Conservation (phyloP, 1,140 invertebrate genomes). For the Solenopsis invicta region DNA sequence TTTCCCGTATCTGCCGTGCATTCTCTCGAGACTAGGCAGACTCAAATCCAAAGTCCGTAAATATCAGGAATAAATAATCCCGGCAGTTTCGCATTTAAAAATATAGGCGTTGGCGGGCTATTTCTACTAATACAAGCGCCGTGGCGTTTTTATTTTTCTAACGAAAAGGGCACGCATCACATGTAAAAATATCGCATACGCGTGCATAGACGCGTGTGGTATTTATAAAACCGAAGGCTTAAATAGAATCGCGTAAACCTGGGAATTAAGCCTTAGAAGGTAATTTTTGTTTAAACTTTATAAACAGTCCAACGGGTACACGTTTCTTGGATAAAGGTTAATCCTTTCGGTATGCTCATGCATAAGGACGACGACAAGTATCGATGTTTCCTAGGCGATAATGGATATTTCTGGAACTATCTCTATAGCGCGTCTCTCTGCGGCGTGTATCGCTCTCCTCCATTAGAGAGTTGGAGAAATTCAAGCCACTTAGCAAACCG, state of each 20-base stretch:
- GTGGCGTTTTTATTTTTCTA: background rate
- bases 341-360: slow-evolving; percentile 18
- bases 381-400: slow-evolving; percentile 28
- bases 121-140: background rate
- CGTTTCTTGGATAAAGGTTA: slow-evolving; percentile 39
- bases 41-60: background rate
- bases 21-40: background rate
- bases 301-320: background rate
- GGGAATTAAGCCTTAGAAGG: background rate
- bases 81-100: background rate
- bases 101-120: background rate
- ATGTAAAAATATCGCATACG: background rate
- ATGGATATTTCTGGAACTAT: slow-evolving; percentile 40
- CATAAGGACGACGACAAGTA: slow-evolving; percentile 11
- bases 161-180: background rate
- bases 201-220: too few relatives aligned
- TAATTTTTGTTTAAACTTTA: slow-evolving; percentile 26
- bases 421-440: background rate
- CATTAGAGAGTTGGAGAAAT: slow-evolving; percentile 55
- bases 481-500: slow-evolving; percentile 53
- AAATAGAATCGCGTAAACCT: background rate
- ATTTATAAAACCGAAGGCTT: background rate
- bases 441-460: slow-evolving; percentile 14
- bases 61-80: slow-evolving; percentile 3
- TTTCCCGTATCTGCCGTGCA: background rate